A percentile compares a stretch with the other conserved stretches of the same genome.
Evolutionary conservation across 1,140 invertebrate genomes (phyloP).

Genomic region (Pachypsylla venusta): DNA sequence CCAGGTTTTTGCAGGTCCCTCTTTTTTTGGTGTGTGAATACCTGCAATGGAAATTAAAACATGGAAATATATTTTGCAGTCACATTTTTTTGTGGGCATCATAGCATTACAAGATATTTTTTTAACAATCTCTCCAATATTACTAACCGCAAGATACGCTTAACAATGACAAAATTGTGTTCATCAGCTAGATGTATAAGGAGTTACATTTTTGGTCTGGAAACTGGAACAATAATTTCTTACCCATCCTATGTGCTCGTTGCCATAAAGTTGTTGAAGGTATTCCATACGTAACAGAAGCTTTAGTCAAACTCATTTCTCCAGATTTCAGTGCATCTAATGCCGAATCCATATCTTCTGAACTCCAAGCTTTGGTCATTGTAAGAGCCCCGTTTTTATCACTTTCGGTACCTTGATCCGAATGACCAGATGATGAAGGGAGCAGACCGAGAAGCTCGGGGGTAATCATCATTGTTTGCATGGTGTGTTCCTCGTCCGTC

Average conservation of each 20-base stretch:
- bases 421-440: conserved; percentile 32
- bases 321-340: conserved; percentile 67
- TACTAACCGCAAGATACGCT: too few species aligned
- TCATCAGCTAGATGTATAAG: too few species aligned
- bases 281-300: conserved; percentile 67
- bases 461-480: conserved; percentile 46
- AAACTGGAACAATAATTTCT: too few species aligned
- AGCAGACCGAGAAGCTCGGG: conserved; percentile 47
- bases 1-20: conserved; percentile 72
- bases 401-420: not conserved
- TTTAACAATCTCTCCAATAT: too few species aligned
- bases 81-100: too few species aligned
- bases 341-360: conserved; percentile 74
- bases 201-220: too few species aligned
- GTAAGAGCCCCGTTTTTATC: not conserved
- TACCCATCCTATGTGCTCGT: conserved; percentile 63
- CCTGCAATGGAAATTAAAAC: too few species aligned
- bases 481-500: conserved; percentile 30
- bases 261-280: conserved; percentile 82
- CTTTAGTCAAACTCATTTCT: conserved; percentile 75
- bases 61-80: too few species aligned
- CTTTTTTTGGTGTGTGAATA: conserved; percentile 80
- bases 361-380: conserved; percentile 65
- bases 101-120: too few species aligned
- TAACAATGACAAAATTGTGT: too few species aligned